Evolutionary conservation across 2,113 vertebrate genomes (phyloP).

Genomic region (Acanthochromis polyacanthus): DNA sequence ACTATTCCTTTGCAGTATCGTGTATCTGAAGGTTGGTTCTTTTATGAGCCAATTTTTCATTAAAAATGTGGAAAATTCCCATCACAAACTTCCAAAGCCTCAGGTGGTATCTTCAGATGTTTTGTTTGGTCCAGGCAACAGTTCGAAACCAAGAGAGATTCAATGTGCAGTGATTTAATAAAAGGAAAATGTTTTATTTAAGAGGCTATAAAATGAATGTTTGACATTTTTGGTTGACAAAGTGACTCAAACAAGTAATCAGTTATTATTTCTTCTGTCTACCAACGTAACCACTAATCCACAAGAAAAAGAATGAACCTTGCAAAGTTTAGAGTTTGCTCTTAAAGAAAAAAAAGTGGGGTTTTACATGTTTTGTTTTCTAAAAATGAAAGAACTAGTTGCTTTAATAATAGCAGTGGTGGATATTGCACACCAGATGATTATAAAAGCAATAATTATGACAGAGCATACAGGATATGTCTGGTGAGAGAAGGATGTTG

Average conservation of each 20-base stretch:
- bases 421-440: background rate
- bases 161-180: too few relatives aligned
- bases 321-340: too few relatives aligned
- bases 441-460: background rate
- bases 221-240: background rate
- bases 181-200: too few relatives aligned
- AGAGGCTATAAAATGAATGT: too few relatives aligned
- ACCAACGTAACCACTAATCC: background rate
- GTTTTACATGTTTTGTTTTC: background rate
- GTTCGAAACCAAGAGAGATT: too few relatives aligned
- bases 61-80: background rate
- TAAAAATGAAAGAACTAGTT: background rate
- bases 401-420: too few relatives aligned
- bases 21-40: background rate
- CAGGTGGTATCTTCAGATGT: background rate
- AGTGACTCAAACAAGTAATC: background rate
- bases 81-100: background rate
- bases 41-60: background rate
- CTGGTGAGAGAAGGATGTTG: background rate
- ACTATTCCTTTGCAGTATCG: background rate
- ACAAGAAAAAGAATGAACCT: too few relatives aligned
- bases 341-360: too few relatives aligned
- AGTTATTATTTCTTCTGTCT: background rate
- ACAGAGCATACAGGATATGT: background rate
- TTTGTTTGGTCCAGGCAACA: too few relatives aligned